These are phyloP conservation scores for Limnephilus rhombicus DNA, from an alignment of 2,888 invertebrate genomes.

Conservation along the genomic window DNA sequence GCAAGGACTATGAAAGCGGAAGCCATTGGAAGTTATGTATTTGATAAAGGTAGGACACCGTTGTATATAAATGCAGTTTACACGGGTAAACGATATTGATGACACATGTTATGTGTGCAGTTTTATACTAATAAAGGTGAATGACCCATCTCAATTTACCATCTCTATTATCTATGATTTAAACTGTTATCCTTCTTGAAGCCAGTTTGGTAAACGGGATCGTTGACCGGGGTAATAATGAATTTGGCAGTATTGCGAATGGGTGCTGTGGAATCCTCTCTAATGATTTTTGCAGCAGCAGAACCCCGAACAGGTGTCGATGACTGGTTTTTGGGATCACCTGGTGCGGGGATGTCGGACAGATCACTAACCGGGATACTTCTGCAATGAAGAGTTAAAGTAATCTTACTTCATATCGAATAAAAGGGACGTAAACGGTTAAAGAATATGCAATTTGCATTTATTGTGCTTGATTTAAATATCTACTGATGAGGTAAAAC, in stretches of 20 bases:
- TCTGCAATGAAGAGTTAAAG: slow-evolving; percentile 22
- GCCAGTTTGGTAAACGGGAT: slow-evolving; percentile 26
- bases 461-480: too few relatives aligned
- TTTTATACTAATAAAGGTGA: too few relatives aligned
- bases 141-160: too few relatives aligned
- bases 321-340: slow-evolving; percentile 52
- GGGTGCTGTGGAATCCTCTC: neutral
- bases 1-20: too few relatives aligned
- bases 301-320: neutral
- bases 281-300: neutral
- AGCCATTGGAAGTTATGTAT: too few relatives aligned
- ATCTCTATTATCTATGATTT: too few relatives aligned
- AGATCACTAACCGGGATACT: slow-evolving; percentile 45
- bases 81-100: too few relatives aligned
- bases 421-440: neutral
- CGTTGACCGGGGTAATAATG: slow-evolving; percentile 47
- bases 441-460: too few relatives aligned
- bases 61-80: too few relatives aligned
- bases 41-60: too few relatives aligned
- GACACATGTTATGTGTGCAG: too few relatives aligned
- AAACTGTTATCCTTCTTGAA: neutral
- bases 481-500: too few relatives aligned
- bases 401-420: neutral
- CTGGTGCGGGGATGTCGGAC: slow-evolving; percentile 43
- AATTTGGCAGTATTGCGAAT: slow-evolving; percentile 30